Evolutionary conservation across 2,888 invertebrate genomes (phyloP).

Genomic region (Cenopis cana): DNA sequence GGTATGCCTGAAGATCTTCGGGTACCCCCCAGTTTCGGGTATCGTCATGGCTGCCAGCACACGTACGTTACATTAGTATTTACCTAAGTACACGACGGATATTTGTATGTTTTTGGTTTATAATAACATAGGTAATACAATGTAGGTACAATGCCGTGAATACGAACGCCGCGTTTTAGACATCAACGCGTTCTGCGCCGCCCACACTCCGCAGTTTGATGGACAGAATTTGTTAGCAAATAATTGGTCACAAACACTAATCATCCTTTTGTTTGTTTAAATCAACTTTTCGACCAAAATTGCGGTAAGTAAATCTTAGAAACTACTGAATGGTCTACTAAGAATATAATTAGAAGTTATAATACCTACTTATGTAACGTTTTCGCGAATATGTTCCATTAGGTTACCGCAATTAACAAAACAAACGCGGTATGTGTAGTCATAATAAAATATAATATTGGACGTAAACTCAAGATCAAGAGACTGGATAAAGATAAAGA

Average conservation of each 20-base stretch:
- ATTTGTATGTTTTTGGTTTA: too few species aligned
- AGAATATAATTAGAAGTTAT: background rate
- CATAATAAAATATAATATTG: slow-evolving; percentile 3
- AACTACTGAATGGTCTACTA: too few species aligned
- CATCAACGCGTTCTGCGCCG: slow-evolving; percentile 33
- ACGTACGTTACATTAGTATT: too few species aligned
- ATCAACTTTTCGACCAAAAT: too few species aligned
- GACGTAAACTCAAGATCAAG: slow-evolving; percentile 15
- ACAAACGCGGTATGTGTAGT: background rate
- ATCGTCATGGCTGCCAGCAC: too few species aligned
- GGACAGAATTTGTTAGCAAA: too few species aligned
- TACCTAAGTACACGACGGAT: too few species aligned
- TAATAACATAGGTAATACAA: background rate
- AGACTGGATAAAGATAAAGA: slow-evolving; percentile 6
- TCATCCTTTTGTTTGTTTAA: too few species aligned
- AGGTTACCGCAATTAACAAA: background rate
- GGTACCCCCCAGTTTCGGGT: too few species aligned
- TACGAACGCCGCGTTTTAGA: slow-evolving; percentile 1
- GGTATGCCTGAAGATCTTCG: too few species aligned
- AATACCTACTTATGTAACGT: background rate
- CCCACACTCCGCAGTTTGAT: background rate
- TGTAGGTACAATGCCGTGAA: background rate
- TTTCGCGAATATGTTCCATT: background rate
- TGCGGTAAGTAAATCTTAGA: too few species aligned
- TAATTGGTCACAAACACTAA: too few species aligned